A percentile compares a stretch with the other conserved stretches of the same genome.
Conservation (phyloP, 2,113 vertebrate genomes). For the Amblyornis subalaris region DNA sequence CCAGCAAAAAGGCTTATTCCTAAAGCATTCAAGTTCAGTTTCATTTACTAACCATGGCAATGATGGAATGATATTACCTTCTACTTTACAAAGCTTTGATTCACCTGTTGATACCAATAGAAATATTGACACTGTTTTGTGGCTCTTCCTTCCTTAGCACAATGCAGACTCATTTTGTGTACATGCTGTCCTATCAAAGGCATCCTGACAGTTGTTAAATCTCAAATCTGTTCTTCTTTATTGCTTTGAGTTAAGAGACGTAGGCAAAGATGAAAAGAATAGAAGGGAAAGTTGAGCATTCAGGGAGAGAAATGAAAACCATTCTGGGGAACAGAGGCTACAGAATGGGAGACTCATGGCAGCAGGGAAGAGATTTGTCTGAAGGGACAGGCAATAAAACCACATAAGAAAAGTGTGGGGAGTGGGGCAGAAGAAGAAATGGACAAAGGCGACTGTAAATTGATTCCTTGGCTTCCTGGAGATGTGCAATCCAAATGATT, state of each 20-base stretch:
- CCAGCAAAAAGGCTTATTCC: neutral
- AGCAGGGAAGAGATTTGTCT: conserved; percentile 13
- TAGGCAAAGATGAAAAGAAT: conserved; percentile 31
- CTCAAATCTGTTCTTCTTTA: conserved; percentile 12
- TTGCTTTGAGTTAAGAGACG: neutral
- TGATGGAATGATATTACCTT: neutral
- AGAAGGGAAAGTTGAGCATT: conserved; percentile 16
- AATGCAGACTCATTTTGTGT: neutral
- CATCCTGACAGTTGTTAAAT: conserved; percentile 11
- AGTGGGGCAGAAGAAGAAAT: conserved; percentile 8
- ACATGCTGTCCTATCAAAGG: neutral
- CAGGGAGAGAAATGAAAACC: conserved; percentile 35
- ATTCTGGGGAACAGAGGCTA: neutral
- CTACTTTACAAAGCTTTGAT: neutral
- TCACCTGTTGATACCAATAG: neutral
- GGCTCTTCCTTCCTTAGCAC: neutral
- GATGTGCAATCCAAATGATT: conserved; percentile 28
- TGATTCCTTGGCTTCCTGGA: conserved; percentile 33
- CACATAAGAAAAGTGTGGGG: neutral
- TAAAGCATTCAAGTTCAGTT: neutral
- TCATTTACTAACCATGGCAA: neutral
- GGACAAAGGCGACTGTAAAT: neutral
- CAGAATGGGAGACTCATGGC: neutral
- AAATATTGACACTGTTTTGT: neutral
- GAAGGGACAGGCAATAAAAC: conserved; percentile 20